phyloP scores from a whole-genome alignment of 1,140 invertebrate species.

The Pseudomyrmex cubaensis region DNA sequence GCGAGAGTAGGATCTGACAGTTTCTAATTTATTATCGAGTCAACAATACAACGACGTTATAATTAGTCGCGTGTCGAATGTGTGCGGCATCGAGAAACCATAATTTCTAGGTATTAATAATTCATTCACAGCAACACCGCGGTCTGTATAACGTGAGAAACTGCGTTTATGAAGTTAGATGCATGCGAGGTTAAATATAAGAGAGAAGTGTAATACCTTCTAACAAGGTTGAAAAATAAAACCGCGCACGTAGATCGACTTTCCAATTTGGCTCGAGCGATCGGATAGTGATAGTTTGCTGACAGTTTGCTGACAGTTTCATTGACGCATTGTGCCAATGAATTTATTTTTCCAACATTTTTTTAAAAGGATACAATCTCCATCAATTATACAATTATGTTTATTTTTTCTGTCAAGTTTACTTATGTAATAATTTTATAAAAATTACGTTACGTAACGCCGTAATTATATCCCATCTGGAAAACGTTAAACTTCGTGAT shows the following conservation, averaged over 20 bases:
- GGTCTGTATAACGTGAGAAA: neutral
- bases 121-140: slow-evolving; percentile 11
- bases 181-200: slow-evolving; percentile 2
- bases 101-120: slow-evolving; percentile 52
- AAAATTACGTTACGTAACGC: no score
- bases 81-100: slow-evolving; percentile 3
- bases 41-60: slow-evolving; percentile 41
- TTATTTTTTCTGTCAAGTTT: no score
- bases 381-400: no score
- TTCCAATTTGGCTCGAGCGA: slow-evolving; percentile 45
- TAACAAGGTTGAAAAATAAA: neutral
- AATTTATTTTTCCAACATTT: neutral
- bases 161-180: slow-evolving; percentile 15
- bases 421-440: no score
- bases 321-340: slow-evolving; percentile 17
- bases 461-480: neutral
- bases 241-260: slow-evolving; percentile 8
- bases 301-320: neutral
- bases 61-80: slow-evolving; percentile 44
- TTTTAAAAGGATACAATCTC: no score
- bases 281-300: slow-evolving; percentile 35
- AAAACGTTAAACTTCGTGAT: slow-evolving; percentile 11
- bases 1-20: neutral
- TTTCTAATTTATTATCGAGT: slow-evolving; percentile 45
- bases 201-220: neutral